These are phyloP conservation scores for Gymnothorax javanicus DNA, from an alignment of 2,797 vertebrate species.

Conservation along the genomic window DNA sequence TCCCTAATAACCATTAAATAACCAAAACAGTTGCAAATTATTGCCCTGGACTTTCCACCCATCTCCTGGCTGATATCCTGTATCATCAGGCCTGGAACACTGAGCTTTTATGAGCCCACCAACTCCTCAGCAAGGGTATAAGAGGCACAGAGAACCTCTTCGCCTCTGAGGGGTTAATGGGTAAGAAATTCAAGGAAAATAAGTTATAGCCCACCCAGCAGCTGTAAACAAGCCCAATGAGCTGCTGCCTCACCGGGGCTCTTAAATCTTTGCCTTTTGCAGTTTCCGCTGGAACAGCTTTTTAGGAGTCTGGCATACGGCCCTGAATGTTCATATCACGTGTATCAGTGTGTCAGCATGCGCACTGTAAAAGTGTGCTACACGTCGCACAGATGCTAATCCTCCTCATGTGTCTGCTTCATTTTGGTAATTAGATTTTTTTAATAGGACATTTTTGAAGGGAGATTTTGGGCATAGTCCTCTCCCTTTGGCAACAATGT, in stretches of 20 bases:
- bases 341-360: background rate
- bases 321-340: conserved; percentile 18
- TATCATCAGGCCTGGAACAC: background rate
- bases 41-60: background rate
- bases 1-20: background rate
- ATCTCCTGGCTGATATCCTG: background rate
- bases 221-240: conserved; percentile 28
- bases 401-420: background rate
- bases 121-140: background rate
- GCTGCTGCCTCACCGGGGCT: conserved; percentile 18
- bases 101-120: background rate
- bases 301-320: background rate
- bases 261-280: conserved; percentile 10
- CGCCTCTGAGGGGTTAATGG: conserved; percentile 1
- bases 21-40: background rate
- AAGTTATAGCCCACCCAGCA: background rate
- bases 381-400: conserved; percentile 21
- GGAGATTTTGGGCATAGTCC: background rate
- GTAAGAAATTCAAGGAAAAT: conserved; percentile 14
- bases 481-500: background rate
- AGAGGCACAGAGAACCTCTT: background rate
- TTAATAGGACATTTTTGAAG: background rate
- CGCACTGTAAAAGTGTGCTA: conserved; percentile 26
- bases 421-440: background rate
- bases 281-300: background rate